Conservation (phyloP, 1,140 invertebrate species). For the Formica selysi region DNA sequence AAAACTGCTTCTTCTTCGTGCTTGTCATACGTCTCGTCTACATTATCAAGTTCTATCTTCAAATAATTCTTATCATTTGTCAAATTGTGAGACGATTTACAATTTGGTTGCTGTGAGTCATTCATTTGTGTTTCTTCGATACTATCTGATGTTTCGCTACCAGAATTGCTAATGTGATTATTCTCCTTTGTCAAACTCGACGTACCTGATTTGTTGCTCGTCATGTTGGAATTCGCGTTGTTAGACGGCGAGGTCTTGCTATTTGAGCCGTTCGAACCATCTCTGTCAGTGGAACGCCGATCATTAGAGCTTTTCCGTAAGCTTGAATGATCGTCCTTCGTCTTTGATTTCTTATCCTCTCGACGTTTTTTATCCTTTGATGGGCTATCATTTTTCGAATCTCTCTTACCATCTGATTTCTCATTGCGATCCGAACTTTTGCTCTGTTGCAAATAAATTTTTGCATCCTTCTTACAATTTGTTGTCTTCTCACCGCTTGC, state of each 20-base stretch:
- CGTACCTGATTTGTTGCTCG: slow-evolving; percentile 74
- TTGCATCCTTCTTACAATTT: slow-evolving; percentile 75
- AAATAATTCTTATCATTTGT: slow-evolving; percentile 22
- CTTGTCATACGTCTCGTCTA: slow-evolving; percentile 35
- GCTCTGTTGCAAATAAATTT: slow-evolving; percentile 65
- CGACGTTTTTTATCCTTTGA: slow-evolving; percentile 82
- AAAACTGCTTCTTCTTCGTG: slow-evolving; percentile 39
- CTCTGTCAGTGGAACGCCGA: slow-evolving; percentile 84
- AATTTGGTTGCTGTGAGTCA: slow-evolving; percentile 53
- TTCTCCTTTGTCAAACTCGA: slow-evolving; percentile 80
- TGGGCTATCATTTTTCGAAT: slow-evolving; percentile 69
- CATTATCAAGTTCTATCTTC: slow-evolving; percentile 42
- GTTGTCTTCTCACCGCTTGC: slow-evolving; percentile 68
- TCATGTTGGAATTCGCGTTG: slow-evolving; percentile 71
- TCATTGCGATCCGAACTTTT: slow-evolving; percentile 76
- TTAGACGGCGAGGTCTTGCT: slow-evolving; percentile 81
- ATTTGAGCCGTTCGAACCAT: slow-evolving; percentile 84
- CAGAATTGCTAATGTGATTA: slow-evolving; percentile 80
- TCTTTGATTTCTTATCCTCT: slow-evolving; percentile 83
- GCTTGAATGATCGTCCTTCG: slow-evolving; percentile 84
- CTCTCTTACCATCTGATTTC: slow-evolving; percentile 76
- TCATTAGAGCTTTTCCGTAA: slow-evolving; percentile 83
- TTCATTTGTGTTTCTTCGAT: slow-evolving; percentile 78
- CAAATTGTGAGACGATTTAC: slow-evolving; percentile 31
- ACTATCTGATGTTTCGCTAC: slow-evolving; percentile 83